Evolutionary conservation across 1,140 invertebrate genomes (phyloP).

Genomic region (Dendroctonus valens): DNA sequence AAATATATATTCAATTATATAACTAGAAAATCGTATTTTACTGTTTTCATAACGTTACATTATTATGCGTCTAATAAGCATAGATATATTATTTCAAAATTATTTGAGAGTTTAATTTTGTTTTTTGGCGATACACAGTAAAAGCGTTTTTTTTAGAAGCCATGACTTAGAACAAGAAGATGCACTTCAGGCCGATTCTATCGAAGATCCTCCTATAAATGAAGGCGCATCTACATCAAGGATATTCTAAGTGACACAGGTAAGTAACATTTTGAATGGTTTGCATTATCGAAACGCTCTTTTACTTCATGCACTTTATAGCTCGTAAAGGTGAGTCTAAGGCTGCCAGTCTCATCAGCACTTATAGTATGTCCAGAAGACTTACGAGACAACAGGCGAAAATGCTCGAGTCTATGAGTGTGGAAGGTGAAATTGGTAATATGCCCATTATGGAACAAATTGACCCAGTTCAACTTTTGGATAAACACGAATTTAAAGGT

Average conservation of each 20-base stretch:
- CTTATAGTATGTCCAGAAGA: slow-evolving; percentile 32
- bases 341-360: slow-evolving; percentile 16
- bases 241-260: neutral
- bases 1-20: no score
- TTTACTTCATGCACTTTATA: neutral
- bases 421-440: neutral
- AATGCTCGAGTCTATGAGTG: slow-evolving; percentile 23
- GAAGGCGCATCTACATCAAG: neutral
- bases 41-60: no score
- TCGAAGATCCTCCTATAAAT: no score
- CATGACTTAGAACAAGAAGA: neutral
- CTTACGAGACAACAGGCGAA: slow-evolving; percentile 35
- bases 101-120: no score
- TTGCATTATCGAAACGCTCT: neutral
- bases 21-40: no score
- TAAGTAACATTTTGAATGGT: neutral
- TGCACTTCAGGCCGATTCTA: neutral
- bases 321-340: slow-evolving; percentile 13
- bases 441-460: slow-evolving; percentile 21
- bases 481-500: slow-evolving; percentile 37
- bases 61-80: no score
- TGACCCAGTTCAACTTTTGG: slow-evolving; percentile 34
- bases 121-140: no score
- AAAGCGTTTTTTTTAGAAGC: no score
- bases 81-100: no score